A percentile compares a stretch with the other conserved stretches of the same genome.
Evolutionary conservation across 2,888 invertebrate genomes (phyloP).

Genomic region (Phortica okadai): DNA sequence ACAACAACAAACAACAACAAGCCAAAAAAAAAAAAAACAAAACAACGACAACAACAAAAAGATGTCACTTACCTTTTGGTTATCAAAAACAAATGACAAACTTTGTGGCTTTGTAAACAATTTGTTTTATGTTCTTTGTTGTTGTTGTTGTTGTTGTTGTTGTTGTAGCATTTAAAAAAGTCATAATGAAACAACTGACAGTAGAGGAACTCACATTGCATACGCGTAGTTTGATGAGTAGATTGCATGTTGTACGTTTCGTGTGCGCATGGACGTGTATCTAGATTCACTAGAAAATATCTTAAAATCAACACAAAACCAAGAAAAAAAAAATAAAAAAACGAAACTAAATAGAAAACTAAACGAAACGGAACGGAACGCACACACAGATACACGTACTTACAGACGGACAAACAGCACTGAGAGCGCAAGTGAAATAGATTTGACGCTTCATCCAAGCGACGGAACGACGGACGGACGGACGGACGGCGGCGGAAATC

Average conservation of each 20-base stretch:
- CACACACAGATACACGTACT: constrained; percentile 34
- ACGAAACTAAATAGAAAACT: constrained; percentile 31
- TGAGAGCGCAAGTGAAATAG: constrained; percentile 31
- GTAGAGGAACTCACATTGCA: no score
- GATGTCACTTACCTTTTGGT: no score
- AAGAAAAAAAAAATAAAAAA: constrained; percentile 46
- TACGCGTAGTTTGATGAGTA: neutral
- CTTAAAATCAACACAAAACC: constrained; percentile 65
- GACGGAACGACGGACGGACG: constrained; percentile 33
- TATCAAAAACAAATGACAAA: no score
- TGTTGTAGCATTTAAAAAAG: no score
- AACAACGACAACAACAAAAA: no score
- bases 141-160: no score
- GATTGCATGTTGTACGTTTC: neutral
- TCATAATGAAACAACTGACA: no score
- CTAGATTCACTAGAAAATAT: constrained; percentile 70
- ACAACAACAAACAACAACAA: no score
- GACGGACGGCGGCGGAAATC: constrained; percentile 1
- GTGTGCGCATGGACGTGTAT: constrained; percentile 50
- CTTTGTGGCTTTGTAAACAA: no score
- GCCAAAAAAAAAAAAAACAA: no score
- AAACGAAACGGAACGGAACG: neutral
- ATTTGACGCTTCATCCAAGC: constrained; percentile 23
- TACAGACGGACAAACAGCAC: constrained; percentile 51
- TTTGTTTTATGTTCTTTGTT: no score